Evolutionary conservation across 2,888 invertebrate genomes (phyloP).

Genomic region (Philereme transversata): DNA sequence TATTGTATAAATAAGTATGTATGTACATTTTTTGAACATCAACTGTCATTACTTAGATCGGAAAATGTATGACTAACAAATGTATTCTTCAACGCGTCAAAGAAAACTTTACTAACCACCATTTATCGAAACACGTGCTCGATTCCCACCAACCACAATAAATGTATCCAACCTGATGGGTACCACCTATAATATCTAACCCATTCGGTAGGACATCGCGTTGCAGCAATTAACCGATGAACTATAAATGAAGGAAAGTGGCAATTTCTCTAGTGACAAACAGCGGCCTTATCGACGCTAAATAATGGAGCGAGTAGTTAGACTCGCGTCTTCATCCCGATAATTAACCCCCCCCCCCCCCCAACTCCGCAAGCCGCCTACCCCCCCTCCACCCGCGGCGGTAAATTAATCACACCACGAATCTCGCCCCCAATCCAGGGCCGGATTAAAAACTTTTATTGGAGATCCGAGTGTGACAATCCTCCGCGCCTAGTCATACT

Average conservation of each 20-base stretch:
- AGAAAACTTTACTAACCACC: constrained; percentile 10
- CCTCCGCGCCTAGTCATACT: constrained; percentile 59
- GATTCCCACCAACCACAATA: constrained; percentile 41
- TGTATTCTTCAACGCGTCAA: too few species aligned
- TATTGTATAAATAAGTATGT: too few species aligned
- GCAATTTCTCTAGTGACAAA: constrained; percentile 79
- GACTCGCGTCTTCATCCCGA: constrained; percentile 80
- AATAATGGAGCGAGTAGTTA: constrained; percentile 81
- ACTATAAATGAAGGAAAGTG: constrained; percentile 78
- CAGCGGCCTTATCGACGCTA: constrained; percentile 77
- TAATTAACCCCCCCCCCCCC: constrained; percentile 70
- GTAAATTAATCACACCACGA: constrained; percentile 83
- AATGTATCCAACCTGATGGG: not conserved
- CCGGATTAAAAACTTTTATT: constrained; percentile 83
- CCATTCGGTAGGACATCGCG: constrained; percentile 22
- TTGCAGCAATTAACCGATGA: constrained; percentile 66
- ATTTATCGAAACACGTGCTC: constrained; percentile 34
- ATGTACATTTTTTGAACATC: too few species aligned
- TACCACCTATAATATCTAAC: constrained; percentile 14
- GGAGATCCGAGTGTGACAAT: constrained; percentile 74
- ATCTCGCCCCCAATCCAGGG: constrained; percentile 80
- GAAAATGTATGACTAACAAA: too few species aligned
- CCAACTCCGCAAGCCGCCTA: constrained; percentile 25
- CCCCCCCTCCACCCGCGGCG: constrained; percentile 47
- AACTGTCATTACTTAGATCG: too few species aligned